Percentiles rank a stretch among this genome's conserved stretches.
Evolutionary conservation across 2,113 vertebrate genomes (phyloP).

Genomic region (Centrocercus urophasianus): DNA sequence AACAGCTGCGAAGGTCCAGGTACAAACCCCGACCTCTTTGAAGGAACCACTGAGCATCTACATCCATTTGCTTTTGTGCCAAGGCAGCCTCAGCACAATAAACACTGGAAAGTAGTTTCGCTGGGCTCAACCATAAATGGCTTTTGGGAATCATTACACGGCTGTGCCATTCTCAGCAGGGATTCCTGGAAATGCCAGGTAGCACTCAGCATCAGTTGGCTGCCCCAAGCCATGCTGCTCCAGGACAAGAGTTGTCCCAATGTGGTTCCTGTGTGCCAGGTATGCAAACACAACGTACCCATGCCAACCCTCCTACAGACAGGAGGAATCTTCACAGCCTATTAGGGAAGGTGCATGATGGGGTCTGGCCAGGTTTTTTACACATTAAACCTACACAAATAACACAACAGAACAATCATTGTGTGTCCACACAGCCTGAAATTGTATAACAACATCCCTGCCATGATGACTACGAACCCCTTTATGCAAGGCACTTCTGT

Average conservation of each 20-base stretch:
- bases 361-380: not conserved
- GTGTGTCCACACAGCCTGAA: not conserved
- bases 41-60: not conserved
- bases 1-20: not conserved
- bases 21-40: not conserved
- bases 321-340: not conserved
- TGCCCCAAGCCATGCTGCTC: not conserved
- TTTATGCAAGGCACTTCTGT: not conserved
- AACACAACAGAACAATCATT: not conserved
- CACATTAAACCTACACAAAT: not conserved
- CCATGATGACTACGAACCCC: fast-evolving
- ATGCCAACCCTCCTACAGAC: not conserved
- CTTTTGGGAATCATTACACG: not conserved
- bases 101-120: not conserved
- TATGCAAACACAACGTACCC: not conserved
- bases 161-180: not conserved
- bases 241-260: not conserved
- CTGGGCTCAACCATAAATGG: not conserved
- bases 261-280: fast-evolving
- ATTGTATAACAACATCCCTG: not conserved
- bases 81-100: not conserved
- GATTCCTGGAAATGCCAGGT: not conserved
- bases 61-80: not conserved
- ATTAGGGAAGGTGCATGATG: not conserved
- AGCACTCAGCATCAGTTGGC: fast-evolving